Evolutionary conservation across 92 coral and sea anemone genomes (phyloP), one percentile per base, ranked within the genome.

Genomic region (Porites rus): DNA sequence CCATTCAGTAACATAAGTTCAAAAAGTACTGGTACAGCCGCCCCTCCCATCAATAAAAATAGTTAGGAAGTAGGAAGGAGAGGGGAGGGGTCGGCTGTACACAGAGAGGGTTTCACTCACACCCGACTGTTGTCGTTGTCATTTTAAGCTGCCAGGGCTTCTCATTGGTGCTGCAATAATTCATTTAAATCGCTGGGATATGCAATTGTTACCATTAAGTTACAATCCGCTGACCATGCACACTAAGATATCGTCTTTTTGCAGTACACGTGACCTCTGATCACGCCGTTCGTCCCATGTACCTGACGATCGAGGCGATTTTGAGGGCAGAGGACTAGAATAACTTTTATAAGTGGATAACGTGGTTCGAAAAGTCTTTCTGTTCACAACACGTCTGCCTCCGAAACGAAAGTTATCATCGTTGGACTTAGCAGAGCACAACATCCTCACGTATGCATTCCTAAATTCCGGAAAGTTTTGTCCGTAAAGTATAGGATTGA

Each of bases 401-500:
- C 4, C 54, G 64, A 16, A 63, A 25, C 59, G 71, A 3, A 31
- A 18, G 8, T 6, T 46, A 4, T n/a, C 72, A 9, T 58, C 9
- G 70, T 77, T 38, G 43, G 6, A 18, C 52, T 43, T 62, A 16
- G 54, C 60, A 63, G 82, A 77, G 19, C 95, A 86, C 20, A 92
- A 71, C 24, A 92, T 86, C 20, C 79, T 75, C 46, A 81, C 31
- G 87, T 92, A 92, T 7, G 92, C 93, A 53, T 72, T 92, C 38
- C 91, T 89, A 83, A 92, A 92, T 54, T 89, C 91, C 18, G 95
- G 95, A 75, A 92, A 92, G 65, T 89, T 92, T 46, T 85, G 88
- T 62, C 93, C 95, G 75, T 92, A 92, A 70, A 92, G 66, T 31
- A 90, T 74, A 10, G 95, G 95, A n/a, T 92, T 92, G 20, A 88